Conservation (phyloP, 2,888 invertebrate species). For the Psylliodes chrysocephalus region DNA sequence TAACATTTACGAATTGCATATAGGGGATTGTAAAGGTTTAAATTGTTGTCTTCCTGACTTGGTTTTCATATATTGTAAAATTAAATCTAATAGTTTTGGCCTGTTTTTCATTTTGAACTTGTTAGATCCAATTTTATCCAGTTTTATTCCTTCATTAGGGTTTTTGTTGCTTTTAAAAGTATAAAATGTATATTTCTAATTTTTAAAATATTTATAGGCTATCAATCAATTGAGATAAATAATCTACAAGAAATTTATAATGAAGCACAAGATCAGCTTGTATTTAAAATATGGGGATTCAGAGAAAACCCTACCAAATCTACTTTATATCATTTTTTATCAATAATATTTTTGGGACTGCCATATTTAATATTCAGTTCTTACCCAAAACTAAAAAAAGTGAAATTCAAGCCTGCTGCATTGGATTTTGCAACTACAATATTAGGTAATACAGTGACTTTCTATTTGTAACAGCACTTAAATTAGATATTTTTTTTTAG, state of each 20-base stretch:
- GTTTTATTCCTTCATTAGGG: no score
- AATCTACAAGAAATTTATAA: constrained; percentile 20
- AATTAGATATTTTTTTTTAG: constrained; percentile 21
- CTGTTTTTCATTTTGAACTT: no score
- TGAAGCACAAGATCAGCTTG: constrained; percentile 13
- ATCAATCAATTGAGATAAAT: constrained; percentile 17
- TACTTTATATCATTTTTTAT: constrained; percentile 24
- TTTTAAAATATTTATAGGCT: constrained; percentile 15
- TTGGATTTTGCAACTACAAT: constrained; percentile 25
- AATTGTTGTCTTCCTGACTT: no score
- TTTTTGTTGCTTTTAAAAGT: no score
- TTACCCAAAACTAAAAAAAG: constrained; percentile 25
- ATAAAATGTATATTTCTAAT: not conserved
- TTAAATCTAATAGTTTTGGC: no score
- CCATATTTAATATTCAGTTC: constrained; percentile 30
- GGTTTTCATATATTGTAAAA: no score
- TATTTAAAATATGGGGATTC: constrained; percentile 22
- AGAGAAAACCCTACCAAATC: not conserved
- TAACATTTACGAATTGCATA: no score
- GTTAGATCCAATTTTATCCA: no score
- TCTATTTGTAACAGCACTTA: not conserved
- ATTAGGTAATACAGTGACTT: constrained; percentile 20
- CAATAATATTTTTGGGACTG: constrained; percentile 30
- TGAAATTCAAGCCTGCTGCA: constrained; percentile 21
- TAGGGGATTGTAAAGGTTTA: no score